Evolutionary conservation across 1,140 invertebrate genomes (phyloP), one percentile per base, ranked within the genome.

Genomic region (Brachionus rotundiformis): DNA sequence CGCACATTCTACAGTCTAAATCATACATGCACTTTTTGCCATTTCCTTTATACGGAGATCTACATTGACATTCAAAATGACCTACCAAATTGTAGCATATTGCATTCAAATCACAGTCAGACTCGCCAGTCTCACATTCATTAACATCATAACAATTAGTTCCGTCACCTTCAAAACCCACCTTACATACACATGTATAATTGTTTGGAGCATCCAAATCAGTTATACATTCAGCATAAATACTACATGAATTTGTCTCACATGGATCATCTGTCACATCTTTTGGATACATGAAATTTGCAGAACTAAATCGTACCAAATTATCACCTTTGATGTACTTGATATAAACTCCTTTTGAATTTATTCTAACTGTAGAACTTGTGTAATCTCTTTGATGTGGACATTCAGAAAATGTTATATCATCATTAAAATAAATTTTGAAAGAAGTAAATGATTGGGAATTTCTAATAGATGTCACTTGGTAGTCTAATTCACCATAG

Each of bases 121-220:
- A 54, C 19, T 79, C 76, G 11, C 76, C 76, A 29, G 31, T 59
- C 36, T 54, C 76, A 31, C 76, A 79, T 27, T 79, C 76, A 63
- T 79, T 47, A 10, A 79, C 76, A 63, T 79, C 76, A 41, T 59
- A 63, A 59, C 76, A 79, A 13, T 79, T 79, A 5, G 29, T 33
- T 44, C 79, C 79, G 49, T 81, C 79, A 16, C 79, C 79, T 65
- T 65, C 61, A 31, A 81, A 81, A n/a, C 81, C 81, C 11, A 68
- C 39, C 11, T 73, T 68, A 36, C 81, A 82, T 23, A 82, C 29
- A 61, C 81, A 82, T 33, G 54, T 29, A 33, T 79, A 79, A 39
- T 79, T 79, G 16, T 81, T 59, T 11, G 76, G 81, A 3, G 63
- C 54, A 16, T 71, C 54, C 49, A 19, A 16, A 39, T 82, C 39